Evolutionary conservation across 2,113 vertebrate species (phyloP).

Genomic region (Halcyon senegalensis): DNA sequence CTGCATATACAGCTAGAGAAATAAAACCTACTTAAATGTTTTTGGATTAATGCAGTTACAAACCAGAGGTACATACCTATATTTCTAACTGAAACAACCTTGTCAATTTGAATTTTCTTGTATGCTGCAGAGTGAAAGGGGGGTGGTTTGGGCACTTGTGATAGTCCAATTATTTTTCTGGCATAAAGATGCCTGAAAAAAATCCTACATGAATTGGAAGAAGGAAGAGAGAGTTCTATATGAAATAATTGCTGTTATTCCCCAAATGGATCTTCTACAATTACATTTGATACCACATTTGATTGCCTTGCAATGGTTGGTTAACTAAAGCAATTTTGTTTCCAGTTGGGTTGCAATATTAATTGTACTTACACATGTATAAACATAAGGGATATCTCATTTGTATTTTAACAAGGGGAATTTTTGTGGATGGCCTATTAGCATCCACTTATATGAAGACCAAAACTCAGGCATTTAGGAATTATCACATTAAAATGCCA

Average conservation of each 20-base stretch:
- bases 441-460: slow-evolving; percentile 34
- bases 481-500: slow-evolving; percentile 40
- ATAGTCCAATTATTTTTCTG: slow-evolving; percentile 60
- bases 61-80: slow-evolving; percentile 49
- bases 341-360: slow-evolving; percentile 64
- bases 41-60: slow-evolving; percentile 63
- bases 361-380: slow-evolving; percentile 78
- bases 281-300: slow-evolving; percentile 72
- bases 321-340: slow-evolving; percentile 79
- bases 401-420: slow-evolving; percentile 66
- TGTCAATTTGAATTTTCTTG: slow-evolving; percentile 17
- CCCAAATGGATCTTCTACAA: slow-evolving; percentile 67
- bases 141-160: slow-evolving; percentile 15
- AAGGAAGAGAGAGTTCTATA: slow-evolving; percentile 30
- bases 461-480: slow-evolving; percentile 19
- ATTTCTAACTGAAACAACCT: slow-evolving; percentile 50
- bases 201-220: neutral
- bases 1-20: neutral
- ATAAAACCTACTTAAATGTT: slow-evolving; percentile 35
- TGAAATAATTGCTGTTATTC: slow-evolving; percentile 74
- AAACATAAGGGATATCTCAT: slow-evolving; percentile 66
- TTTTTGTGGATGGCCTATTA: slow-evolving; percentile 61
- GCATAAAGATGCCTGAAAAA: neutral
- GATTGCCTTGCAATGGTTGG: slow-evolving; percentile 78
- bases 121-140: neutral